Evolutionary conservation across 2,888 invertebrate genomes (phyloP).

Genomic region (Lycophotia porphyrea): DNA sequence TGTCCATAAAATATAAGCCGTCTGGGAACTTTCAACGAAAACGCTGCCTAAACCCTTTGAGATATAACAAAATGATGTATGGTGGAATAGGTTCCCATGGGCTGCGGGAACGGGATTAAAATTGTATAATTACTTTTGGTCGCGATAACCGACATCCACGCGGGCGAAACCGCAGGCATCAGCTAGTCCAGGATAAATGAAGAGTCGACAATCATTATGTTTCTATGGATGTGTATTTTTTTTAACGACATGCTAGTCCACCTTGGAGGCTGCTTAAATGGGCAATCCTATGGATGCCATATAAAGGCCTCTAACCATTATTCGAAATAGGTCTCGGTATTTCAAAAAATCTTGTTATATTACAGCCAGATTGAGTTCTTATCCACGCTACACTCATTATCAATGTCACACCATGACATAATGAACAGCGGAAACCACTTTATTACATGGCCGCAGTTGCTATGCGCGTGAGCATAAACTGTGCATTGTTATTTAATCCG

Average conservation of each 20-base stretch:
- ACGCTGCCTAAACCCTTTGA: too few relatives aligned
- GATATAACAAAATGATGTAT: too few relatives aligned
- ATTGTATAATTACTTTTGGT: too few relatives aligned
- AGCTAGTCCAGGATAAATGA: neutral
- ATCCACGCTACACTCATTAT: slow-evolving; percentile 24
- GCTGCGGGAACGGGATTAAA: too few relatives aligned
- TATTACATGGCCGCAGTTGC: slow-evolving; percentile 15
- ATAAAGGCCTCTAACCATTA: neutral
- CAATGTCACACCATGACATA: slow-evolving; percentile 22
- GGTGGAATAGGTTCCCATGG: too few relatives aligned
- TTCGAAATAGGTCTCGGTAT: neutral
- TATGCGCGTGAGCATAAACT: slow-evolving; percentile 36
- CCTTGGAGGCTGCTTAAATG: neutral
- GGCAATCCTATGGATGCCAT: neutral
- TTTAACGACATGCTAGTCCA: neutral
- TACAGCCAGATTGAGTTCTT: slow-evolving; percentile 17
- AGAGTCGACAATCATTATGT: neutral
- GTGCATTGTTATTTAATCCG: slow-evolving; percentile 8
- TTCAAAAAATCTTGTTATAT: neutral
- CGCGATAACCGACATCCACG: too few relatives aligned
- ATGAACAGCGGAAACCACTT: slow-evolving; percentile 21
- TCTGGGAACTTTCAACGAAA: too few relatives aligned
- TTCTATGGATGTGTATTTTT: neutral
- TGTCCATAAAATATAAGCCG: too few relatives aligned
- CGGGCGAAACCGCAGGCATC: too few relatives aligned